Percentiles rank a stretch among this genome's conserved stretches.
phyloP scores from a whole-genome alignment of 2,797 vertebrate species.

The Acanthiza pusilla region DNA sequence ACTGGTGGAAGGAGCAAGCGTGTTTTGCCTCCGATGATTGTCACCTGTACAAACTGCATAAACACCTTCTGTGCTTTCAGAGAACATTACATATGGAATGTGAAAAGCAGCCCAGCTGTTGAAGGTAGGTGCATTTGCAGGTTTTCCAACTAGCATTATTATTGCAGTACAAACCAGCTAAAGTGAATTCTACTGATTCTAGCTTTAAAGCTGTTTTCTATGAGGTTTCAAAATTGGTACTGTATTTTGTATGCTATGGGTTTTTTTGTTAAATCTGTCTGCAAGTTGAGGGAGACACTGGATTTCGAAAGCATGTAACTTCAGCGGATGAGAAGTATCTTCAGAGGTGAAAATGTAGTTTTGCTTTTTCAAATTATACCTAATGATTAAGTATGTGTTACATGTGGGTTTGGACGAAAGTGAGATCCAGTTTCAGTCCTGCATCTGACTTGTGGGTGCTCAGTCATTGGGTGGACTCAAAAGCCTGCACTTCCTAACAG shows the following conservation, averaged over 20 bases:
- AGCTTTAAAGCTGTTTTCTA: neutral
- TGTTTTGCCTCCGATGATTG: neutral
- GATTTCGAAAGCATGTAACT: slow-evolving; percentile 10
- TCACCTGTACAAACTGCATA: neutral
- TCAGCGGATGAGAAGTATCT: neutral
- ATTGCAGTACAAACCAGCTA: neutral
- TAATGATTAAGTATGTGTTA: neutral
- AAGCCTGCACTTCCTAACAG: neutral
- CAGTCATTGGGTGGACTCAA: neutral
- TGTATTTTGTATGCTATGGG: neutral
- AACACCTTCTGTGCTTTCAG: neutral
- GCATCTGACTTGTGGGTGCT: neutral
- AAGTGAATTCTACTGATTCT: neutral
- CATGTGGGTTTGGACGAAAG: neutral
- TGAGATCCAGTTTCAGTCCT: neutral
- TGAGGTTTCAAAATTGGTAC: neutral
- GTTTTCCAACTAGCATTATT: neutral
- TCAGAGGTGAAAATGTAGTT: neutral
- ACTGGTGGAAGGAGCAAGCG: neutral
- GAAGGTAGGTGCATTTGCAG: neutral
- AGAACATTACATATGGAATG: neutral
- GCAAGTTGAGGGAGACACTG: neutral
- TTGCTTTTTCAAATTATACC: neutral
- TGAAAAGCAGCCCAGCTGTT: neutral
- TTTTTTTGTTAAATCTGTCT: neutral